phyloP scores from a whole-genome alignment of 1,140 invertebrate species.

The Listronotus bonariensis region DNA sequence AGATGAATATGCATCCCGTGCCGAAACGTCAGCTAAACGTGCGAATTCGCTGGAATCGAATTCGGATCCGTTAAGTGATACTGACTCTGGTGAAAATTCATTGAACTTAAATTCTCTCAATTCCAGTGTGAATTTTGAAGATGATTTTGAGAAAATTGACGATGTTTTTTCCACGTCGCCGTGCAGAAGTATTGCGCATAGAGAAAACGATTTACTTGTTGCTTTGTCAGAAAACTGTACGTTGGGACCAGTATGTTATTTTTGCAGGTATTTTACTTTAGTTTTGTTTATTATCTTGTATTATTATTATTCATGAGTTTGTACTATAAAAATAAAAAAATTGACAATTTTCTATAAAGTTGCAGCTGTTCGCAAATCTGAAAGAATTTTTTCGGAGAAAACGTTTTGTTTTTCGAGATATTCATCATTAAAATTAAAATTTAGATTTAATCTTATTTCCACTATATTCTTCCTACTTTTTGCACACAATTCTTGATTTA shows the following conservation, averaged over 20 bases:
- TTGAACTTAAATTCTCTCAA: slow-evolving; percentile 20
- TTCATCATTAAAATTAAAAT: too few species aligned
- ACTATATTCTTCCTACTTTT: too few species aligned
- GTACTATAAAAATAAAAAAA: too few species aligned
- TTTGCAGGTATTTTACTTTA: slow-evolving; percentile 55
- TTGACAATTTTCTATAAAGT: too few species aligned
- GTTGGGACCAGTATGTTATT: slow-evolving; percentile 54
- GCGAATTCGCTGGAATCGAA: slow-evolving; percentile 45
- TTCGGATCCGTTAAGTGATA: slow-evolving; percentile 41
- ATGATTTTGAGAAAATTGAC: slow-evolving; percentile 26
- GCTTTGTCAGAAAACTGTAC: slow-evolving; percentile 53
- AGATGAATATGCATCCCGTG: slow-evolving; percentile 23
- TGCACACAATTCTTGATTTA: too few species aligned
- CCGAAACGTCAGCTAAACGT: slow-evolving; percentile 32
- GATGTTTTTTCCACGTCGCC: slow-evolving; percentile 35
- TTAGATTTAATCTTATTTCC: too few species aligned
- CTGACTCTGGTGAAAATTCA: slow-evolving; percentile 31
- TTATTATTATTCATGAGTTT: too few species aligned
- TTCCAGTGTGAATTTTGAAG: slow-evolving; percentile 25
- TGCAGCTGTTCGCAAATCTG: too few species aligned
- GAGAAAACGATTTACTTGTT: slow-evolving; percentile 51
- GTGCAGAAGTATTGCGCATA: slow-evolving; percentile 52
- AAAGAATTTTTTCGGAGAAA: too few species aligned
- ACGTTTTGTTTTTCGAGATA: too few species aligned
- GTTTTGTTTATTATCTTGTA: too few species aligned